Conservation (phyloP, 2,888 invertebrate species). For the Mycogona germanica region DNA sequence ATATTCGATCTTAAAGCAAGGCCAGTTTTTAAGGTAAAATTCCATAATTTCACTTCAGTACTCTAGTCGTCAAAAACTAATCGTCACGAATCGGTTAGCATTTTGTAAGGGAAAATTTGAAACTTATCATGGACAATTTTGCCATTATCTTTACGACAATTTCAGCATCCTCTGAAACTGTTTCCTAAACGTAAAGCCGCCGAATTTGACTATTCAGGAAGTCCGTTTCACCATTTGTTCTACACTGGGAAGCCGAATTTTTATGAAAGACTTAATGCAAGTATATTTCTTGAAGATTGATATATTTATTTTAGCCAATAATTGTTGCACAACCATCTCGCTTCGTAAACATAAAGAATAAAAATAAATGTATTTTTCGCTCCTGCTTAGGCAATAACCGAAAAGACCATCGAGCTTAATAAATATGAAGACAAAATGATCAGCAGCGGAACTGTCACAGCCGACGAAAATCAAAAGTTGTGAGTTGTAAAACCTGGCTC, state of each 20-base stretch:
- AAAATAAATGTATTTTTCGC: neutral
- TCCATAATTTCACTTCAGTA: neutral
- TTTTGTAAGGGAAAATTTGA: neutral
- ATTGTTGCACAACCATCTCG: too few species aligned
- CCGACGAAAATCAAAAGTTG: constrained; percentile 45
- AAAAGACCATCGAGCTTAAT: constrained; percentile 51
- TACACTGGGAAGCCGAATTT: constrained; percentile 83
- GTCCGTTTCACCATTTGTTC: constrained; percentile 82
- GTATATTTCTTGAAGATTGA: too few species aligned
- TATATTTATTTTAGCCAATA: too few species aligned
- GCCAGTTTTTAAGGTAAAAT: constrained; percentile 63
- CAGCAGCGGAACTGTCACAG: constrained; percentile 43
- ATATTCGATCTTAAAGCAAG: constrained; percentile 70
- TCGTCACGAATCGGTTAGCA: too few species aligned
- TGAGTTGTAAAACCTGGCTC: constrained; percentile 31
- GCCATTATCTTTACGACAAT: constrained; percentile 12
- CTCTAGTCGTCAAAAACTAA: neutral
- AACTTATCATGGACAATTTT: neutral
- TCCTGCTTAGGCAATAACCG: constrained; percentile 49
- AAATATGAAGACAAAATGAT: constrained; percentile 57
- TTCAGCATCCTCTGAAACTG: constrained; percentile 64
- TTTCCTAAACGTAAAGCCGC: constrained; percentile 69
- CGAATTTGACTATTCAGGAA: constrained; percentile 78
- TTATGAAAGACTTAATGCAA: constrained; percentile 67
- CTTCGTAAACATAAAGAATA: constrained; percentile 1